phyloP scores from a whole-genome alignment of 2,113 vertebrate species.

The Epinephelus fuscoguttatus region DNA sequence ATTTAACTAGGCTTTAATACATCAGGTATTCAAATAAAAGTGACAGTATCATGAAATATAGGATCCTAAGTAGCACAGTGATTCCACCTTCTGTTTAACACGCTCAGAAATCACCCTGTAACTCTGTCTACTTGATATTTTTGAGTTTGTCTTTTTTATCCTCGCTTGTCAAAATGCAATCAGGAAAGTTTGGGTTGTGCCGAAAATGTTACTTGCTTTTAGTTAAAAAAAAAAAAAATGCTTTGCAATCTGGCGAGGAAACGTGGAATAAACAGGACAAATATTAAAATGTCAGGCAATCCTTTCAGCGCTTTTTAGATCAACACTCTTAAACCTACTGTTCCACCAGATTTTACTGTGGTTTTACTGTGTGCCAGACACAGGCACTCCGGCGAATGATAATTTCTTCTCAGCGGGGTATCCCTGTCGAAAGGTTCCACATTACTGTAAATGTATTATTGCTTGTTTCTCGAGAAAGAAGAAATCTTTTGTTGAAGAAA shows the following conservation, averaged over 20 bases:
- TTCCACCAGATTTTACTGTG: background rate
- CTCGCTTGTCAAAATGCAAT: slow-evolving; percentile 20
- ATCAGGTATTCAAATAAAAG: slow-evolving; percentile 67
- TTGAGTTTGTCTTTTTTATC: background rate
- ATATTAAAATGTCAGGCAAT: slow-evolving; percentile 53
- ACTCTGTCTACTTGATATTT: slow-evolving; percentile 20
- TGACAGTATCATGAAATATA: slow-evolving; percentile 52
- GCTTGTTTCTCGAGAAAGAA: background rate
- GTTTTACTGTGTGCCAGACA: slow-evolving; percentile 4
- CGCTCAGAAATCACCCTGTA: slow-evolving; percentile 5
- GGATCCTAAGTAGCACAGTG: slow-evolving; percentile 24
- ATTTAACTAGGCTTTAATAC: slow-evolving; percentile 67
- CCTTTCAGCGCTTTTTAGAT: slow-evolving; percentile 19
- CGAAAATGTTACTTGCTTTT: slow-evolving; percentile 15
- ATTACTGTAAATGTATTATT: slow-evolving; percentile 34
- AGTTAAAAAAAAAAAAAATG: background rate
- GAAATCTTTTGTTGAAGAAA: too few relatives aligned
- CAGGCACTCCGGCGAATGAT: slow-evolving; percentile 9
- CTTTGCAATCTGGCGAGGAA: background rate
- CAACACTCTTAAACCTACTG: slow-evolving; percentile 1
- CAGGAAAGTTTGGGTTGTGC: slow-evolving; percentile 3
- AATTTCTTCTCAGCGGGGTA: slow-evolving; percentile 48
- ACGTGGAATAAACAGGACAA: slow-evolving; percentile 26
- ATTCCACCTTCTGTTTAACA: slow-evolving; percentile 55
- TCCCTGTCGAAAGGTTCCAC: slow-evolving; percentile 54